A percentile compares a stretch with the other conserved stretches of the same genome.
Evolutionary conservation across 2,113 vertebrate species (phyloP).

Genomic region (Podarcis muralis): DNA sequence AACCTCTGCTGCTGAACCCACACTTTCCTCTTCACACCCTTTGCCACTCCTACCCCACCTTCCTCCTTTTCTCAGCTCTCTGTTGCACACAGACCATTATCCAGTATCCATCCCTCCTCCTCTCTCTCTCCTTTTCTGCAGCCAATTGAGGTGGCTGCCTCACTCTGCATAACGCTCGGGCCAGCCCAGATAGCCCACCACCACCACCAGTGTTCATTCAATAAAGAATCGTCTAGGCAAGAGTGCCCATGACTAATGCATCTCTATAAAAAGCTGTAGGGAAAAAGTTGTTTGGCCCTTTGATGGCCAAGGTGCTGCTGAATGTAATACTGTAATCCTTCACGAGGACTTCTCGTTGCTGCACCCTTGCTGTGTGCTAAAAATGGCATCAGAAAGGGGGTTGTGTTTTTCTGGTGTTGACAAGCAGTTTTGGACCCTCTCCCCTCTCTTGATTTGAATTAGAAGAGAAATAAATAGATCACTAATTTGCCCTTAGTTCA

Average conservation of each 20-base stretch:
- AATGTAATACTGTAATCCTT: not conserved
- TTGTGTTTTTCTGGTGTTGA: rapidly evolving
- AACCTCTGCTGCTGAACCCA: no score
- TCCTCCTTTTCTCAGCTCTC: no score
- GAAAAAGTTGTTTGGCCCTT: not conserved
- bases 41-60: no score
- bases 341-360: no score
- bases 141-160: not conserved
- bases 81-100: no score
- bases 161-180: no score
- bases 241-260: not conserved
- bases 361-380: no score
- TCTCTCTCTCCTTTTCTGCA: not conserved
- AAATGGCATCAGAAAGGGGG: not conserved
- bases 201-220: not conserved
- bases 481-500: conserved; percentile 37
- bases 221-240: not conserved
- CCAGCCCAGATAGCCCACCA: no score
- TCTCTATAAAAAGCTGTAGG: not conserved
- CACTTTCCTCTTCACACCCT: no score
- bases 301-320: not conserved
- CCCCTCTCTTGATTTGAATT: not conserved
- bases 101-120: not conserved
- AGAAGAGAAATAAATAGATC: conserved; percentile 40
- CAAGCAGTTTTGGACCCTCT: not conserved